Base-by-base conservation (phyloP, 2,888 invertebrate species). In the Habrosyne pyritoides region DNA sequence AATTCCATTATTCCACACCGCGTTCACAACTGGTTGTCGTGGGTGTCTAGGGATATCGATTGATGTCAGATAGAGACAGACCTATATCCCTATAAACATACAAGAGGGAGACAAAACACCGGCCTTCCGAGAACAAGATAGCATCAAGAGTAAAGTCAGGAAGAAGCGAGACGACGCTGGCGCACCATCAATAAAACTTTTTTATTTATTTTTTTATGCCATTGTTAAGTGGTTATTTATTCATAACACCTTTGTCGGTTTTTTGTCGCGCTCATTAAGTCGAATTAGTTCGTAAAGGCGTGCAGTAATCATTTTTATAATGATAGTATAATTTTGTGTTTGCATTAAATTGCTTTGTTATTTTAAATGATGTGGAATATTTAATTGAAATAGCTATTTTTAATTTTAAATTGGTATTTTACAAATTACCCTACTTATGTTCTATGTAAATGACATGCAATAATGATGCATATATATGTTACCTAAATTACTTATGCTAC, bases 181-280 rank as follows among this genome's bases (percentile, higher is more conserved):
- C 86, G 86, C 84, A 85, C 75, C 80, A 79, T 86, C 84, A 86
- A 89, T 86, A 87, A 84, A 82, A 68, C 60, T 79, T 73, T 75
- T 81, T 72, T 68, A 69, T 66, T 62, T 52, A 56, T 57, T 71
- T 71, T 77, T 80, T 78, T 73, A 75, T 68, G 64, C 60, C 66
- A 79, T 83, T 84, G 81, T 82, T 82, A 79, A 83, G 82, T 82
- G 81, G 75, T 84, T 86, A 84, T 86, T 86, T 89, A 90, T 90
- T 90, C 87, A 88, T 88, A 88, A 89, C 89, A 89, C 89, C 87
- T 91, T 91, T 90, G 88, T 89, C 85, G 88, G 87, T 80, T 81
- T 81, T 80, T 81, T 84, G 79, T 83, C 73, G 64, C 72, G 74
- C 83, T 88, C 86, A 87, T 88, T 87, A 86, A 81, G 72, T 75